Conservation (phyloP, 2,888 invertebrate species). For the Tridacna crocea region DNA sequence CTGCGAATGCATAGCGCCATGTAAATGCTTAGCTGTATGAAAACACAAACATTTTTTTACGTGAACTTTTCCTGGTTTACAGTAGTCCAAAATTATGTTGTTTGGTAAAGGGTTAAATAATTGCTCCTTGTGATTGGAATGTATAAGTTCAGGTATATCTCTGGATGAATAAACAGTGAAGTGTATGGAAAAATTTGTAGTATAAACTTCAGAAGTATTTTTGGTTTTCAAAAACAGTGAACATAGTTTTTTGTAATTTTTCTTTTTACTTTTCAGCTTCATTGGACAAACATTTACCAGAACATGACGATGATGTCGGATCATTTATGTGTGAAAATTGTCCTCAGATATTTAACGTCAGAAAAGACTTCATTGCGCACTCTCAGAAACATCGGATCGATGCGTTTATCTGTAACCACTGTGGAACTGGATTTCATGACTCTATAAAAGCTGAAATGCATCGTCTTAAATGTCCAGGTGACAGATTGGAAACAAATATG, state of each 20-base stretch:
- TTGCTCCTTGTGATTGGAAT: too few species aligned
- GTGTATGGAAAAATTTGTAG: too few species aligned
- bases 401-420: constrained; percentile 6
- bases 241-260: not conserved
- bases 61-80: too few species aligned
- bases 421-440: constrained; percentile 23
- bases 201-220: too few species aligned
- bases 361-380: constrained; percentile 43
- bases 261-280: constrained; percentile 22
- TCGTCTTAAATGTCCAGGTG: constrained; percentile 1
- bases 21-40: too few species aligned
- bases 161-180: too few species aligned
- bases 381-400: constrained; percentile 31
- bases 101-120: too few species aligned
- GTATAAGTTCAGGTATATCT: too few species aligned
- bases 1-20: too few species aligned
- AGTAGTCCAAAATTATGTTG: too few species aligned
- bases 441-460: not conserved
- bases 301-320: constrained; percentile 47
- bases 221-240: too few species aligned
- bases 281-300: constrained; percentile 20
- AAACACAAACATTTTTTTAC: too few species aligned
- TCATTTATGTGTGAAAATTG: constrained; percentile 57
- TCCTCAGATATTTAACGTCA: constrained; percentile 42
- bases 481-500: not conserved